These are phyloP conservation scores for Anolis sagrei DNA, from an alignment of 2,113 vertebrate species.

Conservation along the genomic window DNA sequence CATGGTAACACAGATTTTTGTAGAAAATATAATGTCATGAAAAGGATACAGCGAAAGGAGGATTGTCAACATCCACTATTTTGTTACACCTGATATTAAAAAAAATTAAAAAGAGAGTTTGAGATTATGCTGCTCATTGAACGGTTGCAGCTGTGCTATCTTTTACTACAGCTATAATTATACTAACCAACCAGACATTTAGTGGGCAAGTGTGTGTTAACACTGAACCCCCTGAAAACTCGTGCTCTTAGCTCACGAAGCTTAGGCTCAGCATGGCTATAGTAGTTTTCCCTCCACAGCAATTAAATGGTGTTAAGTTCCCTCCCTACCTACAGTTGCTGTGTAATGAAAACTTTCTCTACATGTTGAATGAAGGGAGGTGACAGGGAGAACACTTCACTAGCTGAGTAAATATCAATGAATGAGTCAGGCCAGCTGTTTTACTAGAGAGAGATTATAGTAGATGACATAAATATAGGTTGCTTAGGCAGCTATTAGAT, in stretches of 20 bases:
- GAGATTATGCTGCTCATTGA: background rate
- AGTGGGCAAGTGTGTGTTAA: background rate
- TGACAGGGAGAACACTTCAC: background rate
- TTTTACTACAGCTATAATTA: background rate
- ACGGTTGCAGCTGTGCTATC: background rate
- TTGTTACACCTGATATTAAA: background rate
- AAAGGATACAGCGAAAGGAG: background rate
- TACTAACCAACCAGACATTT: background rate
- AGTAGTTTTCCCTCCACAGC: background rate
- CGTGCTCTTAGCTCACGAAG: background rate
- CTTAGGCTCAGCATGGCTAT: background rate
- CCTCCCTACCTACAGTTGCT: constrained; percentile 14
- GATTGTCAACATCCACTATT: no score
- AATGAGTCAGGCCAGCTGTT: constrained; percentile 8
- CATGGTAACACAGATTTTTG: background rate
- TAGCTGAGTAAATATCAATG: background rate
- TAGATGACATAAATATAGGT: background rate
- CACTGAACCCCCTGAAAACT: background rate
- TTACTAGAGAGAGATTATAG: background rate
- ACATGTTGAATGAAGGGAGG: background rate
- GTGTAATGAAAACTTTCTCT: background rate
- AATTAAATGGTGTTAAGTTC: background rate
- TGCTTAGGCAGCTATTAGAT: background rate
- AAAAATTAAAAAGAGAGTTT: background rate
- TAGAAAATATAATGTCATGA: background rate